phyloP scores from a whole-genome alignment of 1,140 invertebrate species.

The Conus betulinus region DNA sequence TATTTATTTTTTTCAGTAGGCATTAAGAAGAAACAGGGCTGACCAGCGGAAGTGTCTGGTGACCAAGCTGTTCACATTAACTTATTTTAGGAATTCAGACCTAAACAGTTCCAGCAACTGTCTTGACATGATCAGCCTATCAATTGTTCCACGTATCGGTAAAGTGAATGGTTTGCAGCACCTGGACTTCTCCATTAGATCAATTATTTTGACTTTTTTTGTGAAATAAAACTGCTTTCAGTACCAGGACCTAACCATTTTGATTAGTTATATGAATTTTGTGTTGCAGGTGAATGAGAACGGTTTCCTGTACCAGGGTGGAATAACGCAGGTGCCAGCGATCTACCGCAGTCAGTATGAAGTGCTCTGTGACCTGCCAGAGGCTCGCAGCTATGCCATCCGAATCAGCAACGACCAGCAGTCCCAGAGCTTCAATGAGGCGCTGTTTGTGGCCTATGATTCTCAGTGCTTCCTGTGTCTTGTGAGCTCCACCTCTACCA shows the following conservation, averaged over 20 bases:
- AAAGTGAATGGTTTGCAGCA: too few relatives aligned
- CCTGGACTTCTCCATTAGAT: too few relatives aligned
- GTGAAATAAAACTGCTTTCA: background rate
- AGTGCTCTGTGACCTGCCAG: conserved; percentile 41
- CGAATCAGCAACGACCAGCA: conserved; percentile 45
- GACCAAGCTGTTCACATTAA: too few relatives aligned
- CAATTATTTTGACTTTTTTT: too few relatives aligned
- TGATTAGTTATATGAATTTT: background rate
- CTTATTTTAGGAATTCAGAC: too few relatives aligned
- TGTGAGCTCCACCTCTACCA: background rate
- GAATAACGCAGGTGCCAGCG: conserved; percentile 5
- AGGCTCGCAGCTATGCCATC: conserved; percentile 42
- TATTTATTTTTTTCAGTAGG: too few relatives aligned
- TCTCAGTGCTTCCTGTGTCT: conserved; percentile 45
- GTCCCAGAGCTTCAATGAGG: conserved; percentile 24
- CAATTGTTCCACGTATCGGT: too few relatives aligned
- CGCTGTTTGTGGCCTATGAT: conserved; percentile 43
- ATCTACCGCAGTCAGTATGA: conserved; percentile 40
- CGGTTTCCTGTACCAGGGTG: conserved; percentile 15
- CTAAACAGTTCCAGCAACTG: too few relatives aligned
- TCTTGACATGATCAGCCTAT: too few relatives aligned
- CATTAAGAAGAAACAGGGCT: too few relatives aligned
- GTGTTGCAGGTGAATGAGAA: conserved; percentile 33
- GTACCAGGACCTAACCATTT: background rate
- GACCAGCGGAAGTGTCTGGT: too few relatives aligned